Percentiles rank a stretch among this genome's conserved stretches.
phyloP scores from a whole-genome alignment of 2,113 vertebrate genomes.

The Calcarius ornatus region DNA sequence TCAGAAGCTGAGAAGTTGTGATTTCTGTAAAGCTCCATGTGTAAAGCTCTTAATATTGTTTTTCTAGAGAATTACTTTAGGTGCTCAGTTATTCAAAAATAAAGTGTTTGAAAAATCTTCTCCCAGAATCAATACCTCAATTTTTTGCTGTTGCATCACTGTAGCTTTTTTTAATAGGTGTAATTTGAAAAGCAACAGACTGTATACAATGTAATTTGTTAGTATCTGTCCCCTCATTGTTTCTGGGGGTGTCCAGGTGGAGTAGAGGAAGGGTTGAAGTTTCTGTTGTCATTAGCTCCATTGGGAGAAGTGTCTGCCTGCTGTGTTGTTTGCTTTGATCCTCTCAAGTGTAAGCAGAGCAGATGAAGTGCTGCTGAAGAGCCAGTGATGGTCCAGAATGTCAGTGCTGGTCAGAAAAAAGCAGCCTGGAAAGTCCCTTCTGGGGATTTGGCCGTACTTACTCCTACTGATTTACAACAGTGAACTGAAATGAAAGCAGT shows the following conservation, averaged over 20 bases:
- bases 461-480: not conserved
- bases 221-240: not conserved
- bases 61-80: not conserved
- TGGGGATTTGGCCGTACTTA: not conserved
- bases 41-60: not conserved
- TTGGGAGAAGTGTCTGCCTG: not conserved
- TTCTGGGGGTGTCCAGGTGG: not conserved
- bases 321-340: not conserved
- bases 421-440: not conserved
- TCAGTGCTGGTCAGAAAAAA: not conserved
- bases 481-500: not conserved
- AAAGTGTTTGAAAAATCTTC: not conserved
- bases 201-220: not conserved
- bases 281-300: not conserved
- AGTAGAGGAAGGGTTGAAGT: not conserved
- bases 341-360: not conserved
- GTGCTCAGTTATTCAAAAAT: not conserved
- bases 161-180: not conserved
- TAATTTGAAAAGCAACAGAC: not conserved
- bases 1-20: not conserved
- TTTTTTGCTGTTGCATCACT: not conserved
- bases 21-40: not conserved
- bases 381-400: not conserved
- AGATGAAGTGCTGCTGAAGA: not conserved
- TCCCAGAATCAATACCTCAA: not conserved